Base-by-base conservation (phyloP, 2,888 invertebrate species). In the Drosophila testacea region DNA sequence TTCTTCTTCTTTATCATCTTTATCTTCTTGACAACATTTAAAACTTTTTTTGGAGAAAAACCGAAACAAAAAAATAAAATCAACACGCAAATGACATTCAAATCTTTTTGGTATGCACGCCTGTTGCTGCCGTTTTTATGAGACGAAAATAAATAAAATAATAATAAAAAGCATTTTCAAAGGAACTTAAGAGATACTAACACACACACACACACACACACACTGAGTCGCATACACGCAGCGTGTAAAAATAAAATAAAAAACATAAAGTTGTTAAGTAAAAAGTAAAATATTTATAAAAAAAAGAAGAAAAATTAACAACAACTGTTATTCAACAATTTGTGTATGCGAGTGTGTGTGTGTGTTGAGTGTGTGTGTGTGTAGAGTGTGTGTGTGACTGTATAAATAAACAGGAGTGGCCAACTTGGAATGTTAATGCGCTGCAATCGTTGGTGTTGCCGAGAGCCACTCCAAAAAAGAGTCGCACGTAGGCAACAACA, bases 401-500 rank as follows among this genome's bases (percentile, higher is more conserved):
- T 83, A 79, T 70, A 79, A 71, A 77, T 79, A 81, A 81, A 89
- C 89, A 89, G 89, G 85, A 89, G 85, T 89, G 89, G 89, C 85
- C 82, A 84, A 82, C 62, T 68, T 83, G 85, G 89, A 85, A 89
- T 85, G 89, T 85, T 84, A 88, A 84, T 84, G 84, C 79, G 89
- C 83, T 86, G 83, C 88, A 83, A 78, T 79, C 78, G 79, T 64
- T 78, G 76, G 80, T 79, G 79, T 79, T 83, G 86, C 63, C 76
- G 76, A 71, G 55, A 70, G 76, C 63, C 83, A 67, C 80, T 74
- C 78, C 74, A 77, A 79, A 16, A 16, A 69, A 77, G 69, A 70
- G 68, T 65, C 59, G 65, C 87, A 86, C 81, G 84, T 84, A 81
- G 79, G 82, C 79, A 68, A 46, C 60, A 57, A 32, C 68, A 42